A percentile compares a stretch with the other conserved stretches of the same genome.
Evolutionary conservation across 92 coral and sea anemone genomes (phyloP).

Genomic region (Zoanthus gigantus): DNA sequence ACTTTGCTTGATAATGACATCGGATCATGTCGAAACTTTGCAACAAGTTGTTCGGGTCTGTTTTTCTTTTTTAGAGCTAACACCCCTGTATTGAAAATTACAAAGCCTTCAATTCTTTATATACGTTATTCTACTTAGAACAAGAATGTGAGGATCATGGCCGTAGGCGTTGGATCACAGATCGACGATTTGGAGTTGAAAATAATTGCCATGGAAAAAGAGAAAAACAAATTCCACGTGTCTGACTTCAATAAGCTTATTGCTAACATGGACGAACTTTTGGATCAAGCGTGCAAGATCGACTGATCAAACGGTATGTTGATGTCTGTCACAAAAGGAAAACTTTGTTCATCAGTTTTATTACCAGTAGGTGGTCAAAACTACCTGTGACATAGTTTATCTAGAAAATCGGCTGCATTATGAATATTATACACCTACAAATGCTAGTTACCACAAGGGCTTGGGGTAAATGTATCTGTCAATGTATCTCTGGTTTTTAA

Average conservation of each 20-base stretch:
- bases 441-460: too few species aligned
- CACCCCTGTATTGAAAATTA: neutral
- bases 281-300: neutral
- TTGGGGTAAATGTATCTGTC: too few species aligned
- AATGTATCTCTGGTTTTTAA: too few species aligned
- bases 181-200: conserved; percentile 1
- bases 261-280: conserved; percentile 37
- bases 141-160: conserved; percentile 15
- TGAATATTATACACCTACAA: too few species aligned
- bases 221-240: neutral
- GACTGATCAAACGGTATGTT: neutral
- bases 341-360: too few species aligned
- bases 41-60: too few species aligned
- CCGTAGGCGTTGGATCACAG: conserved; percentile 8
- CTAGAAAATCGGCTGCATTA: too few species aligned
- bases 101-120: neutral
- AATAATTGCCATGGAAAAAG: neutral
- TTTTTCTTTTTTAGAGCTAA: neutral
- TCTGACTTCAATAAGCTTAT: conserved; percentile 5
- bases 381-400: too few species aligned
- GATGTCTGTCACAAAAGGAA: neutral
- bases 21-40: too few species aligned
- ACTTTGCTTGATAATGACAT: too few species aligned
- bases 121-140: neutral
- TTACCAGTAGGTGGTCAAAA: too few species aligned